These are phyloP conservation scores for Heliothis peltigera DNA, from an alignment of 2,888 invertebrate species.

Conservation along the genomic window DNA sequence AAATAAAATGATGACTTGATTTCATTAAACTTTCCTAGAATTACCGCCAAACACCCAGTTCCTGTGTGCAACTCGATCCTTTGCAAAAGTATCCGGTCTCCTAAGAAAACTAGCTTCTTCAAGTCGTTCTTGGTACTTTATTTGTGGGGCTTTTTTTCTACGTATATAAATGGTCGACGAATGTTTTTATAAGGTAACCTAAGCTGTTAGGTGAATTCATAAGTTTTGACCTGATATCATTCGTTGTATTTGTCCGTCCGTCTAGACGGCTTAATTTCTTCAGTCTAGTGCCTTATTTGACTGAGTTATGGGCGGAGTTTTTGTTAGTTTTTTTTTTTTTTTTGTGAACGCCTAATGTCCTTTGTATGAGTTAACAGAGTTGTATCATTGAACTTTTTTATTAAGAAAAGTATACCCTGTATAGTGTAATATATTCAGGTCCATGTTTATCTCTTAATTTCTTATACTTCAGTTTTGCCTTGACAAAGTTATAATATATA, in stretches of 20 bases:
- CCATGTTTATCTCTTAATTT: background rate
- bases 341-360: background rate
- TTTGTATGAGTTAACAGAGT: conserved; percentile 1
- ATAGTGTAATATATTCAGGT: too few species aligned
- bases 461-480: too few species aligned
- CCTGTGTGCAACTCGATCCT: conserved; percentile 43
- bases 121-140: conserved; percentile 7
- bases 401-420: background rate
- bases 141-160: conserved; percentile 22
- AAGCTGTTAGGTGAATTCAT: conserved; percentile 12
- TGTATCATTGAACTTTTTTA: conserved; percentile 14
- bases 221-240: conserved; percentile 18
- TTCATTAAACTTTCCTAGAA: conserved; percentile 19
- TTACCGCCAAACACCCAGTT: conserved; percentile 22
- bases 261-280: conserved; percentile 51
- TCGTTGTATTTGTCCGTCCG: conserved; percentile 26
- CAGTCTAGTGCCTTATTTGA: conserved; percentile 47
- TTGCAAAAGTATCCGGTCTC: conserved; percentile 45
- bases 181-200: conserved; percentile 13
- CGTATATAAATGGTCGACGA: conserved; percentile 7
- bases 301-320: conserved; percentile 33
- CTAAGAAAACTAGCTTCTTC: conserved; percentile 32
- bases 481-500: too few species aligned
- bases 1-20: background rate
- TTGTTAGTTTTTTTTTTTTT: conserved; percentile 17